Percentiles rank a stretch among this genome's conserved stretches.
Conservation (phyloP, 92 coral and sea anemone genomes). For the Muricea muricata region DNA sequence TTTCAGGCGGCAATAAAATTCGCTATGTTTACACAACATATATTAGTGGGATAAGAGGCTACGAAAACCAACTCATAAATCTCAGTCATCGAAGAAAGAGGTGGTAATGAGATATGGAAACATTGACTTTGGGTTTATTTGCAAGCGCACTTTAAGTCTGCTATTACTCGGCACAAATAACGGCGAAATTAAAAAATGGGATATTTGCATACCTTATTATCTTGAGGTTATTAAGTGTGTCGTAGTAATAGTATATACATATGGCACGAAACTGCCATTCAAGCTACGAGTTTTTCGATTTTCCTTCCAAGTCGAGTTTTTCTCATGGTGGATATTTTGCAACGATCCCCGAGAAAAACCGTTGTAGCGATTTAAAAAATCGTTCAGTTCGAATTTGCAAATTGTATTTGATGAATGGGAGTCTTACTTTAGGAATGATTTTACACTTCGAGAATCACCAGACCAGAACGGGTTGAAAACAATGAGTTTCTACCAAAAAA, state of each 20-base stretch:
- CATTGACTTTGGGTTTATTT: not conserved
- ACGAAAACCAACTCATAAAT: not conserved
- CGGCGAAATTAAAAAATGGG: not conserved
- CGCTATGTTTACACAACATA: not conserved
- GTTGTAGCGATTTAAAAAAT: constrained; percentile 15
- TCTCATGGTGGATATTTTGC: not conserved
- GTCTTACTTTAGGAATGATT: constrained; percentile 46
- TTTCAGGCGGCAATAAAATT: not conserved
- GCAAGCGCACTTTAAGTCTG: not conserved
- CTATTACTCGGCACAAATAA: not conserved
- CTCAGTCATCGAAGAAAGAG: not conserved
- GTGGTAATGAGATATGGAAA: not conserved
- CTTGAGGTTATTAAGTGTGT: not conserved
- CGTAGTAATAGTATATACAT: not conserved
- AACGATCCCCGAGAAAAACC: not conserved
- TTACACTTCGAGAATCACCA: constrained; percentile 1
- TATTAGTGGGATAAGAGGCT: not conserved
- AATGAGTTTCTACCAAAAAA: not conserved
- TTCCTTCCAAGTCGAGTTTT: too few species aligned
- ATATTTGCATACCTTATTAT: not conserved
- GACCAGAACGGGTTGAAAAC: constrained; percentile 2
- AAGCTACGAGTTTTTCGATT: too few species aligned
- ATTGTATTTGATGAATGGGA: constrained; percentile 33
- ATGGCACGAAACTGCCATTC: not conserved
- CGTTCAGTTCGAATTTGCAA: not conserved